Base-by-base conservation (phyloP, 2,797 vertebrate species). In the Hafferia zeledoni region DNA sequence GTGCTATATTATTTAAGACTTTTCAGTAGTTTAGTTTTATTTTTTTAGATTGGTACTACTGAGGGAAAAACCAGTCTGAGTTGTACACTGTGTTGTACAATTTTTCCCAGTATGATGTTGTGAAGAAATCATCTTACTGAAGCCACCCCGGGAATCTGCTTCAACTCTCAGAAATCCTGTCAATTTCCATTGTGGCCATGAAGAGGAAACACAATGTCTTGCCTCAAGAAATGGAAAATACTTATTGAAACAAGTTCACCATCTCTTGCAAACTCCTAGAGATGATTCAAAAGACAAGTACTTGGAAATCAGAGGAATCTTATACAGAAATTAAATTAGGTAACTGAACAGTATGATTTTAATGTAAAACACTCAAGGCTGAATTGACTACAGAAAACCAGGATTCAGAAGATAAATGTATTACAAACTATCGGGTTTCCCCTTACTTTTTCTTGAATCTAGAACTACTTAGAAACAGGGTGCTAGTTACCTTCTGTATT, bases 141-240 rank as follows among this genome's bases (percentile, higher is more conserved):
- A 92, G 76, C 44, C 61, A 82, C 79, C 76, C 67, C 74, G 77
- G 76, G 52, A 93, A 90, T 94, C 72, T 92, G 49, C 67, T 90
- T 83, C 4, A 0, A 33, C 67, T 93, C 85, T 39, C 17, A 90
- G 83, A 93, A 95, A 84, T 94, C 71, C 22, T 88, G 70, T 70
- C 74, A 89, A 74, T 91, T 88, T 90, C 74, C 77, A 91, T 57
- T 94, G 70, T 84, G 68, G n/a, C 63, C 37, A 65, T 50, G 64
- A 93, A 87, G 35, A 90, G 52, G 72, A 95, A 94, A 84, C 74
- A 89, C 74, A 84, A 88, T 84, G 74, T 82, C 76, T 86, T 91
- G 87, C 89, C 85, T 91, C 44, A 79, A 96, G 93, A 93, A 84
- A 95, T 71, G 70, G 77, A 94, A 94, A 96, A 95, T 89, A 22